Conservation (phyloP, 1,140 invertebrate genomes). For the Armadillidium nasatum region DNA sequence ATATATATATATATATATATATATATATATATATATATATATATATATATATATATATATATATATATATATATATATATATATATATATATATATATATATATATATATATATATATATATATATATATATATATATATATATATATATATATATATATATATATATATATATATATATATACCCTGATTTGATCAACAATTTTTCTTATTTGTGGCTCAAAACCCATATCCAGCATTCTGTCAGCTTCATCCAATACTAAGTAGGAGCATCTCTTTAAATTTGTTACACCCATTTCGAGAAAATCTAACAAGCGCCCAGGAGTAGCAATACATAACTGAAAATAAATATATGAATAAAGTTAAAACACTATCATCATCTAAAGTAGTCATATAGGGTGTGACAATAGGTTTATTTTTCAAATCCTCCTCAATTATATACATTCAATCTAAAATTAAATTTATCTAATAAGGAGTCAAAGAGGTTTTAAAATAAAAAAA, state of each 20-base stretch:
- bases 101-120: conserved; percentile 4
- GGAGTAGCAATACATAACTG: conserved; percentile 91
- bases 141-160: background rate
- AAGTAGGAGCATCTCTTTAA: conserved; percentile 84
- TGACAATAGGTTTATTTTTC: too few relatives aligned
- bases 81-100: background rate
- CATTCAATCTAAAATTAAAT: too few relatives aligned
- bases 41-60: background rate
- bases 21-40: background rate
- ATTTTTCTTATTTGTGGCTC: conserved; percentile 98
- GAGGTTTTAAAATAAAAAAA: too few relatives aligned
- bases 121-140: background rate
- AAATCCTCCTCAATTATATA: too few relatives aligned
- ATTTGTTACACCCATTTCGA: conserved; percentile 81
- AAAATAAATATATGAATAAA: conserved; percentile 55
- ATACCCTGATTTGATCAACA: conserved; percentile 82
- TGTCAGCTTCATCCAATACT: conserved; percentile 95
- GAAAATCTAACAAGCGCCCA: conserved; percentile 89
- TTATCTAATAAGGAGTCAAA: too few relatives aligned
- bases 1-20: background rate
- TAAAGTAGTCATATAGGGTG: too few relatives aligned
- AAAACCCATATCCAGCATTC: conserved; percentile 99
- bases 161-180: conserved; percentile 33
- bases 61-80: background rate
- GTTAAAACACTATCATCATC: too few relatives aligned